These are phyloP conservation scores for Mastomys coucha DNA, from an alignment of 2,113 vertebrate genomes.

Conservation along the genomic window DNA sequence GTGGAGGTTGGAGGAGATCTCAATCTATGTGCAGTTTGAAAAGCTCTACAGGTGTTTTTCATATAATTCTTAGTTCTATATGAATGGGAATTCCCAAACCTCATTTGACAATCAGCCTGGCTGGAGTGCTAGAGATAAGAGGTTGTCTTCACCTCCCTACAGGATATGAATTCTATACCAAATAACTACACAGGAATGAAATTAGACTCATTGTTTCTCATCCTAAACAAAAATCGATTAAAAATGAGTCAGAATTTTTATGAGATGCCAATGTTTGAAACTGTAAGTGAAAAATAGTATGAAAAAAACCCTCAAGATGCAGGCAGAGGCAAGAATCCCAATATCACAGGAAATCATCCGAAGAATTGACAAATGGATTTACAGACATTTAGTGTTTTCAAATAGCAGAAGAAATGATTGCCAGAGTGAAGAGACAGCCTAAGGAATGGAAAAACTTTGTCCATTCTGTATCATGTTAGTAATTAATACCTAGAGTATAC, in stretches of 20 bases:
- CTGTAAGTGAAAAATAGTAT: neutral
- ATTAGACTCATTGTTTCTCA: neutral
- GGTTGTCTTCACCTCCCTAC: neutral
- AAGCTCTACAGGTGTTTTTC: neutral
- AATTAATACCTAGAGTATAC: neutral
- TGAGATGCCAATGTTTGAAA: neutral
- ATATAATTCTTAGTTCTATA: neutral
- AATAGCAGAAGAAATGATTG: too few relatives aligned
- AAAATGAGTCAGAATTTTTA: neutral
- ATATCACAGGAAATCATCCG: neutral
- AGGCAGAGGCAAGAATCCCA: neutral
- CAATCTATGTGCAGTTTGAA: neutral
- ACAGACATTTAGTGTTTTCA: neutral
- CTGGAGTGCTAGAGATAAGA: neutral
- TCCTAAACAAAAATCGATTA: neutral
- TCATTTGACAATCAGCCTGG: neutral
- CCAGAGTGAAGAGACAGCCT: neutral
- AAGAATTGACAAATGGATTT: neutral
- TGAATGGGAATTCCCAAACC: slow-evolving; percentile 18
- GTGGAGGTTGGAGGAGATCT: neutral
- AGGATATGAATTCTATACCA: neutral
- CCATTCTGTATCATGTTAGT: too few relatives aligned
- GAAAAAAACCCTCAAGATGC: neutral
- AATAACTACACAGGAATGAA: neutral
- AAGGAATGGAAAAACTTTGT: neutral